Base-by-base conservation (phyloP, 2,797 vertebrate species). In the Helarctos malayanus region DNA sequence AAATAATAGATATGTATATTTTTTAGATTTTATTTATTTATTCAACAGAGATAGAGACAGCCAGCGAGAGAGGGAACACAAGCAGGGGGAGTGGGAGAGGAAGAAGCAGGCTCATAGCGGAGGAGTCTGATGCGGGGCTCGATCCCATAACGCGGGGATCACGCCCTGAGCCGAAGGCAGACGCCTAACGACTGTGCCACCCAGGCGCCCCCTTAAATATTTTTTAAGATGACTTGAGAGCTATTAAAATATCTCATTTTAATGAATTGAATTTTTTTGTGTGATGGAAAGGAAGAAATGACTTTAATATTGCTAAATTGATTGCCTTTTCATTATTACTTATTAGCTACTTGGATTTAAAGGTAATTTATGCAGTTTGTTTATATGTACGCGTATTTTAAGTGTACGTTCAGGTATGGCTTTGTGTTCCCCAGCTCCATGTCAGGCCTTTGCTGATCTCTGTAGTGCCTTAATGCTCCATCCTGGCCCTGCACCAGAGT, bases 291-390 rank as follows among this genome's bases (percentile, higher is more conserved):
- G 32, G 25, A 57, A 92, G 23, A 57, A 75, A 47, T 73, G 41
- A 84, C 41, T 84, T 29, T 84, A 11, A 38, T 94, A 49, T 52
- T 73, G 14, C 54, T 90, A 56, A 97, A 47, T 65, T 96, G 45
- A 80, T 89, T 93, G 5, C 38, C 41, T 86, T 91, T 88, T 82
- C 76, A 54, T 86, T 78, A 54, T 94, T 84, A 61, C 12, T 76
- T 63, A 71, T n/a, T 93, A 93, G 27, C 56, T 83, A 73, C 65
- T 91, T 87, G 38, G 79, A 89, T 94, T 75, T 79, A 68, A 75
- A 78, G 81, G 52, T 65, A 82, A 83, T 65, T 76, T 82, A n/a
- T 45, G 23, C 38, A n/a, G 75, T n/a, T 81, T 63, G 3, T 61
- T 65, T 65, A 1, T 68, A 57, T 63, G 21, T 35, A 86, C 32